Conservation (phyloP, 2,888 invertebrate species). For the Seladonia tumulorum region DNA sequence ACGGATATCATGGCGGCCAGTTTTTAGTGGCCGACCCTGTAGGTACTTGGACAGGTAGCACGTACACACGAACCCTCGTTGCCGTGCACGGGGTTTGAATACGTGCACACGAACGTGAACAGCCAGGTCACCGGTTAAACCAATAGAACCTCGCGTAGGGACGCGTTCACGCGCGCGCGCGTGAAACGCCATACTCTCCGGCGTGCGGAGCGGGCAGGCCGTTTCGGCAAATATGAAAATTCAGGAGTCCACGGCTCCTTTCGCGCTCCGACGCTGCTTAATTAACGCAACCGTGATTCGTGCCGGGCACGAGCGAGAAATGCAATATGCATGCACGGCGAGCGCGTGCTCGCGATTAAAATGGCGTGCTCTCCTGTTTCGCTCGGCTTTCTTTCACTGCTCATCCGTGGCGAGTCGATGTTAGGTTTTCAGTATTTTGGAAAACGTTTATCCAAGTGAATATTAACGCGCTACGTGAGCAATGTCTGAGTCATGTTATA, state of each 20-base stretch:
- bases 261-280: constrained; percentile 40
- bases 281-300: constrained; percentile 54
- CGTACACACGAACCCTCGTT: constrained; percentile 4
- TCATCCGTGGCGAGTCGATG: neutral
- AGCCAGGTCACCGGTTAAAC: constrained; percentile 5
- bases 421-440: too few species aligned
- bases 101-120: constrained; percentile 17
- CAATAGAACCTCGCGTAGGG: constrained; percentile 13
- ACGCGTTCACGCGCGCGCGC: neutral
- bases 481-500: too few species aligned
- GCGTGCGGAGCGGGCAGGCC: neutral
- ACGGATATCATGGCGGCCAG: neutral
- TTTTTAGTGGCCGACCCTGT: neutral
- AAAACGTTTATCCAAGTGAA: too few species aligned
- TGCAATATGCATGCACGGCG: constrained; percentile 33
- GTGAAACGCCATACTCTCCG: neutral
- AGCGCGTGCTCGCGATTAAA: constrained; percentile 6
- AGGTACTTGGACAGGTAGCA: constrained; percentile 7
- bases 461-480: too few species aligned
- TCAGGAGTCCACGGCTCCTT: constrained; percentile 10
- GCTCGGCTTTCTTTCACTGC: neutral
- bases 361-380: neutral
- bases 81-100: constrained; percentile 6
- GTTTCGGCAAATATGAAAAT: constrained; percentile 46
- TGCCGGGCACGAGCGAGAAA: neutral